phyloP scores from a whole-genome alignment of 2,888 invertebrate genomes.

The Drosophila rellima region DNA sequence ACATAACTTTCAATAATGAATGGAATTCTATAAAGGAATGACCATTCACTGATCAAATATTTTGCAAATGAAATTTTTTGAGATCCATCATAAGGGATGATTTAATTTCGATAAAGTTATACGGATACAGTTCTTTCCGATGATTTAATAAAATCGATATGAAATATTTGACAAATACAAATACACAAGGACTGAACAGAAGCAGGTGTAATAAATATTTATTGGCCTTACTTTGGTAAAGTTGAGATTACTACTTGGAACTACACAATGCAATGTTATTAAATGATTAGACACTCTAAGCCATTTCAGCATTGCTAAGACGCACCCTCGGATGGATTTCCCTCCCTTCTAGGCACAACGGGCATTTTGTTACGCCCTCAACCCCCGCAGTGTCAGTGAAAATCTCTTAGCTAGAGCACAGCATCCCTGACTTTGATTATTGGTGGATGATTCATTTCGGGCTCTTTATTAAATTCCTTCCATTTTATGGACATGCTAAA shows the following conservation, averaged over 20 bases:
- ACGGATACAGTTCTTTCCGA: not conserved
- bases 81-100: not conserved
- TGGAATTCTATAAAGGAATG: no score
- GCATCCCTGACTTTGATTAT: constrained; percentile 47
- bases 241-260: constrained; percentile 26
- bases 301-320: not conserved
- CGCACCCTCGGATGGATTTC: not conserved
- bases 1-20: no score
- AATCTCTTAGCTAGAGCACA: constrained; percentile 16
- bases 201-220: constrained; percentile 33
- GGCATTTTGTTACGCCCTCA: constrained; percentile 48
- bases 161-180: not conserved
- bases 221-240: constrained; percentile 6
- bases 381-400: constrained; percentile 26
- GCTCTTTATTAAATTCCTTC: constrained; percentile 56
- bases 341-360: constrained; percentile 22
- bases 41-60: no score
- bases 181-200: constrained; percentile 22
- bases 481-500: constrained; percentile 73
- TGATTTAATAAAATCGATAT: not conserved
- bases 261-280: constrained; percentile 15
- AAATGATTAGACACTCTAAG: constrained; percentile 22
- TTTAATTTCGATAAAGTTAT: not conserved
- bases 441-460: constrained; percentile 61
- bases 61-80: no score